Evolutionary conservation across 2,797 vertebrate species (phyloP).

Genomic region (Phrynocephalus forsythii): DNA sequence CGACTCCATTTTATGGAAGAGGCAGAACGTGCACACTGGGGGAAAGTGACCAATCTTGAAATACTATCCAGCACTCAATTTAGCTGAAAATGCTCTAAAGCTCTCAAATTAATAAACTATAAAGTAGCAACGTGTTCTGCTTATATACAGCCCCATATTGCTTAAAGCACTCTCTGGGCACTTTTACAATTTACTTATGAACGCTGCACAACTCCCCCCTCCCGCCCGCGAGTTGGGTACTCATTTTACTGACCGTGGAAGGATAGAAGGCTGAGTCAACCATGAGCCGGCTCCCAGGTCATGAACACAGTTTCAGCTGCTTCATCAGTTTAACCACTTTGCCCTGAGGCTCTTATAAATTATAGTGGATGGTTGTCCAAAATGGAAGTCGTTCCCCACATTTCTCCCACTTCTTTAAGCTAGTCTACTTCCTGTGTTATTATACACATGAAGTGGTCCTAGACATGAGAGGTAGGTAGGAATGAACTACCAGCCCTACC

Average conservation of each 20-base stretch:
- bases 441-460: neutral
- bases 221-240: no score
- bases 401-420: neutral
- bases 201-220: no score
- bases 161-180: no score
- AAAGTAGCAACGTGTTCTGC: no score
- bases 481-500: neutral
- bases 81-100: neutral
- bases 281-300: no score
- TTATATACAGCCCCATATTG: no score
- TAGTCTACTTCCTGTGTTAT: neutral
- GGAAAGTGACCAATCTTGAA: neutral
- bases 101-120: neutral
- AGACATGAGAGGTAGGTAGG: neutral
- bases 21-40: neutral
- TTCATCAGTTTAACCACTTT: no score
- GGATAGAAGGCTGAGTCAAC: no score
- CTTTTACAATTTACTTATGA: no score
- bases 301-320: no score
- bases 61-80: neutral
- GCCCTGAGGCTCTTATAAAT: neutral
- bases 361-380: neutral
- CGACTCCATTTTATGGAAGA: neutral
- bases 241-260: no score
- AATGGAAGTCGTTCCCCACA: neutral